A percentile compares a stretch with the other conserved stretches of the same genome.
These are phyloP conservation scores for Euplagia quadripunctaria DNA, from an alignment of 2,888 invertebrate species.

Conservation along the genomic window DNA sequence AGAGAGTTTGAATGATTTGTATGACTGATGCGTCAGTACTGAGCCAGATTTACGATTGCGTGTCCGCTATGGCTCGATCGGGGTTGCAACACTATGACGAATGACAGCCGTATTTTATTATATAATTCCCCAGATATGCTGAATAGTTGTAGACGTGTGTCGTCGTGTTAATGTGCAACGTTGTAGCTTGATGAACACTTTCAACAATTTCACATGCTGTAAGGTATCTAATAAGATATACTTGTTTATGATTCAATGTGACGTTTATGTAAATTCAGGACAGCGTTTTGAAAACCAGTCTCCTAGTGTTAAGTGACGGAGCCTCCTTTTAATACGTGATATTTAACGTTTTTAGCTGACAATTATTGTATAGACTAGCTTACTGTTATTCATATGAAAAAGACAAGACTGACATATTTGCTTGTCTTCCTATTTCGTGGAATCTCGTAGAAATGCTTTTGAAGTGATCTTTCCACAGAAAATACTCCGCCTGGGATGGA, in stretches of 20 bases:
- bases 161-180: constrained; percentile 37
- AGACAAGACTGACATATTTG: too few relatives aligned
- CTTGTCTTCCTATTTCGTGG: too few relatives aligned
- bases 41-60: constrained; percentile 80
- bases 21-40: constrained; percentile 71
- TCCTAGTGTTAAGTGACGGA: neutral
- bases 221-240: constrained; percentile 36
- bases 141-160: constrained; percentile 49
- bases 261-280: constrained; percentile 35
- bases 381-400: neutral
- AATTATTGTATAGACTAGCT: neutral
- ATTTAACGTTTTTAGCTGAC: constrained; percentile 1
- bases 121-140: constrained; percentile 69
- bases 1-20: constrained; percentile 84
- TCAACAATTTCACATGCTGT: constrained; percentile 27
- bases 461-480: too few relatives aligned
- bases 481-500: too few relatives aligned
- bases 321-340: neutral
- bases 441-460: too few relatives aligned
- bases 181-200: constrained; percentile 41
- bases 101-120: constrained; percentile 69
- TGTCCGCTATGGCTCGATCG: constrained; percentile 68
- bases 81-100: constrained; percentile 67
- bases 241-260: constrained; percentile 38
- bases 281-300: constrained; percentile 10